Evolutionary conservation across 2,797 vertebrate genomes (phyloP), one percentile per base, ranked within the genome.

Genomic region (Myiotriccus ornatus): DNA sequence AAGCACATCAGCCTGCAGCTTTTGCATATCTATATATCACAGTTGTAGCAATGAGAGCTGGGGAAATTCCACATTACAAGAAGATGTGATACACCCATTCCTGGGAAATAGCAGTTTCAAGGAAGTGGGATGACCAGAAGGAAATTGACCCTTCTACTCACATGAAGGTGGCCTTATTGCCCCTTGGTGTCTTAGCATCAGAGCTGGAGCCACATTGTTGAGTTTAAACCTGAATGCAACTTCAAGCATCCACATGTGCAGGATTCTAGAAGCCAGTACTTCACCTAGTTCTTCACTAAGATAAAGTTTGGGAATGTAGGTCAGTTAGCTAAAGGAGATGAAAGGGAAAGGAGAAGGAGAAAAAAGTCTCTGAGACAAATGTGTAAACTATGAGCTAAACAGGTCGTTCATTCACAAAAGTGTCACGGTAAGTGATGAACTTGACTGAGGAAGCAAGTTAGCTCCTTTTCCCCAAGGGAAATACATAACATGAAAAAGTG

Each of bases 41-140:
- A 93, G 84, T 89, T 93, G 94, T 14, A 56, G 60, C 79, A 76
- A 78, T 12, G 15, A 49, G 67, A 68, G 41, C 81, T 57, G 50
- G 57, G 50, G 74, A 95, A 84, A 73, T 88, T 91, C 84, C 53
- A 57, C 7, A 13, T 81, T 84, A 87, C 71, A 86, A 86, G 73
- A 76, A 71, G 82, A 37, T 80, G 79, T 21, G 17, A 46, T 47
- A 37, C 14, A 62, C 24, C 20, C 46, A 0, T 57, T 60, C 67
- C 68, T 55, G 21, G 73, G 84, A 93, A 93, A 87, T 28, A 68
- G 73, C 32, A 57, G 32, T 86, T 94, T 86, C 74, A 82, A 75
- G 70, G 32, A 86, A 69, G 57, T 53, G 55, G 52, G 24, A 90
- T 89, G 81, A 55, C 37, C 86, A 62, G 80, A 83, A 87, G 77